Base-by-base conservation (phyloP, 2,888 invertebrate genomes). In the Nemurella pictetii region DNA sequence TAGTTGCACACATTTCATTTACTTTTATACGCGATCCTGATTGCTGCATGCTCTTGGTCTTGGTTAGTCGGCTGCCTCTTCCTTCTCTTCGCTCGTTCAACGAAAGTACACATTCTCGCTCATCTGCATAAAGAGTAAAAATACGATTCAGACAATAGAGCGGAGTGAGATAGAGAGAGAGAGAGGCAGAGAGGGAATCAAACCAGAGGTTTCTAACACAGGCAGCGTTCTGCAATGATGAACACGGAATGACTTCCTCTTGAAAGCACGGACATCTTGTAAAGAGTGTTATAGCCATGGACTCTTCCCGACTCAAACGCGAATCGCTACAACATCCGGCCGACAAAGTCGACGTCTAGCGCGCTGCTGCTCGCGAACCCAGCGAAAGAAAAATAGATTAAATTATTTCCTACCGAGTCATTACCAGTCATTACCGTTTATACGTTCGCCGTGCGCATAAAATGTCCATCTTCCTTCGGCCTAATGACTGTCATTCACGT, bases 221-320 rank as follows among this genome's bases (percentile, higher is more conserved):
- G 80, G 3, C 1, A 20, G 55, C 32, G 80, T 80, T 80, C 80
- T 80, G 80, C 32, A 29, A 26, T 25, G 29, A 80, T 30, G 80
- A 26, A 29, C 80, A 80, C 80, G 80, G 29, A 29, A 30, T 26
- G 27, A 75, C 80, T 80, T 80, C 80, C 80, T 26, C 30, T 75
- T 55, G 15, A 55, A 55, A 7, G 9, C 55, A 55, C 55, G 55
- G 55, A 55, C 55, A 20, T 55, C 55, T 55, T 55, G 32, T 32
- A 32, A n/a, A n/a, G n/a, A n/a, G n/a, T n/a, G n/a, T n/a, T n/a
- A n/a, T n/a, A n/a, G n/a, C n/a, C n/a, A n/a, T n/a, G n/a, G n/a
- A n/a, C n/a, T n/a, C n/a, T 55, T 12, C 55, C 20, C 55, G 20
- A 20, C 55, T 20, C 55, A 55, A 55, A 55, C 15, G 9, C 55